phyloP scores from a whole-genome alignment of 2,888 invertebrate species.

The Drosophila affinis region DNA sequence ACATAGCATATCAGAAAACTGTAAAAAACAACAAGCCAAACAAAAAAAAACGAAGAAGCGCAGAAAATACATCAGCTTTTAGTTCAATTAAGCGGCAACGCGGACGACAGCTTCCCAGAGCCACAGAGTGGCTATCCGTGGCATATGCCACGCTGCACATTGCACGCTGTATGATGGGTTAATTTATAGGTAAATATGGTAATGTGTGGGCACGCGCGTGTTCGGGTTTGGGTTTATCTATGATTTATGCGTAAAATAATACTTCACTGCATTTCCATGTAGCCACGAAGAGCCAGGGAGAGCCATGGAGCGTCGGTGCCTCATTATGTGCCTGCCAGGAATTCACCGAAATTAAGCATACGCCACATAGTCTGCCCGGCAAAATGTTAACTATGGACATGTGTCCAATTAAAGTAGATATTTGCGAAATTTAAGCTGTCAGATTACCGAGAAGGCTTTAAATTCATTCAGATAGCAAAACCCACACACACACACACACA shows the following conservation, averaged over 20 bases:
- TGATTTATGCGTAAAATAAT: conserved; percentile 49
- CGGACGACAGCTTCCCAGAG: conserved; percentile 18
- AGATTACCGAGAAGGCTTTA: background rate
- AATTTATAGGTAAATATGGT: conserved; percentile 52
- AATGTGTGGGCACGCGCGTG: conserved; percentile 8
- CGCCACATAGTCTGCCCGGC: conserved; percentile 27
- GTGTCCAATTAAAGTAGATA: conserved; percentile 13
- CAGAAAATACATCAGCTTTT: conserved; percentile 47
- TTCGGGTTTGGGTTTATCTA: conserved; percentile 11
- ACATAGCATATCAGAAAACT: conserved; percentile 7
- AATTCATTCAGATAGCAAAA: background rate
- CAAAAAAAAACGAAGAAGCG: conserved; percentile 7
- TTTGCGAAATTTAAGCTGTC: conserved; percentile 1
- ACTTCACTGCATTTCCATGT: conserved; percentile 47
- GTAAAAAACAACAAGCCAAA: background rate
- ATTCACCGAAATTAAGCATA: conserved; percentile 47
- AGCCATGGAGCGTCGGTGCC: conserved; percentile 18
- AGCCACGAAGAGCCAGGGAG: conserved; percentile 30
- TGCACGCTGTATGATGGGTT: conserved; percentile 5
- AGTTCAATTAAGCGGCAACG: conserved; percentile 65
- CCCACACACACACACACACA: background rate
- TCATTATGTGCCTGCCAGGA: conserved; percentile 41
- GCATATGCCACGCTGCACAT: conserved; percentile 10
- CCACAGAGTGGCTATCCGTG: conserved; percentile 10
- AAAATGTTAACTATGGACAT: conserved; percentile 3